Evolutionary conservation across 1,140 invertebrate species (phyloP), one percentile per base, ranked within the genome.

Genomic region (Eufriesea mexicana): DNA sequence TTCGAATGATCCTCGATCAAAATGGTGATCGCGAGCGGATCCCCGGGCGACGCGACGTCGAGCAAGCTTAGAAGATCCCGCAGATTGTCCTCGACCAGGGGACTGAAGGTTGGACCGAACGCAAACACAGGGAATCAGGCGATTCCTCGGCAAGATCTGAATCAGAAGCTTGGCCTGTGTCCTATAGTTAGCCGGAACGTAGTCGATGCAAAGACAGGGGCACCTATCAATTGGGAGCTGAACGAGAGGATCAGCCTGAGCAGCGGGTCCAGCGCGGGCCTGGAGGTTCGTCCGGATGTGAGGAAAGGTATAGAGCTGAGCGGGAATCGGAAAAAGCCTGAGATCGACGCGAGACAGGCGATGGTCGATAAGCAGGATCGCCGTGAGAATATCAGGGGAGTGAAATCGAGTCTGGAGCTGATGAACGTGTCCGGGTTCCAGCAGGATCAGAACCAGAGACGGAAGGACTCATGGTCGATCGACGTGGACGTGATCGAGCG

Each of bases 11-110:
- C 47, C 54, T 25, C 62, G 49, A 75, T 20, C 42, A 85, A 73
- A 72, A 88, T 91, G 91, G 89, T 92, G 84, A 86, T 90, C 66
- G 85, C 89, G 28, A 84, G 79, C 45, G 77, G 54, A 61, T 83
- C 90, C 67, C 84, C 90, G 62, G 83, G 73, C 25, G 90, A 84
- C 62, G 47, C 81, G 54, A 85, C 59, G 71, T 81, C 84, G 28
- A 87, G 85, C 54, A 94, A 92, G 79, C 84, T 94, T 47, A 89
- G 90, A 12, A 89, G 91, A 73, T 94, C 94, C 0, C 90, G 95
- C 25, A 93, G 95, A 75, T 92, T 96, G 64, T 95, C 95, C 5
- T 95, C 95, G 28, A 96, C 95, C 9, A 92, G 95, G 85, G 95
- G 95, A 55, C 93, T 84, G 93, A 92, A 84, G 91, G 93, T 28